Conservation (phyloP, 2,113 vertebrate species). For the Acrocephalus kingi region DNA sequence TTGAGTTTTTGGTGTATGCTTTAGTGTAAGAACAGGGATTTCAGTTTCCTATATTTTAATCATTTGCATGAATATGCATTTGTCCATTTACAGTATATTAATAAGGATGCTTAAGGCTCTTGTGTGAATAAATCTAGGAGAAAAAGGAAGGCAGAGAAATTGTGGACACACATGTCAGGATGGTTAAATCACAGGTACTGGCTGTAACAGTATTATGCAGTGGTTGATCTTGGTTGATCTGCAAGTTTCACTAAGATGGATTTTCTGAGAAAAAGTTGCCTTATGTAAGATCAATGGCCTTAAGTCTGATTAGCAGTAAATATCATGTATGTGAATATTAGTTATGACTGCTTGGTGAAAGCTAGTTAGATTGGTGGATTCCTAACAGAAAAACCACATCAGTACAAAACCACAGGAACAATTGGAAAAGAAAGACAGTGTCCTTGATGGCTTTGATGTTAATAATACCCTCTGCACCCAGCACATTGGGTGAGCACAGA, state of each 20-base stretch:
- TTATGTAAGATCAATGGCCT: neutral
- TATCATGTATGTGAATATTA: neutral
- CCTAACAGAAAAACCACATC: neutral
- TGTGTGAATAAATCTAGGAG: neutral
- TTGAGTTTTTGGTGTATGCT: neutral
- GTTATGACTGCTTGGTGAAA: neutral
- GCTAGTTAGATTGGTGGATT: neutral
- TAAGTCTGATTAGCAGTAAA: neutral
- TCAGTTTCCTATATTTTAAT: neutral
- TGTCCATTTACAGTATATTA: neutral
- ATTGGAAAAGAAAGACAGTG: neutral
- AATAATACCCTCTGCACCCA: neutral
- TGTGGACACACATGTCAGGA: fast-evolving
- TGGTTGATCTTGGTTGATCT: neutral
- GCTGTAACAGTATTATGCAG: neutral
- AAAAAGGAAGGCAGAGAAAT: neutral
- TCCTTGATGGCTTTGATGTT: neutral
- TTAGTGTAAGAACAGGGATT: neutral
- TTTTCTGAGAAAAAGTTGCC: neutral
- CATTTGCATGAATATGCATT: neutral
- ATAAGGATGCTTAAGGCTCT: neutral
- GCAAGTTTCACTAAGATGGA: neutral
- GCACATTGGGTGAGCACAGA: neutral
- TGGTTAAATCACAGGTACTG: neutral
- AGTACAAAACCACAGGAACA: neutral